Base-by-base conservation (phyloP, 1,140 invertebrate species). In the Drosophila persimilis region DNA sequence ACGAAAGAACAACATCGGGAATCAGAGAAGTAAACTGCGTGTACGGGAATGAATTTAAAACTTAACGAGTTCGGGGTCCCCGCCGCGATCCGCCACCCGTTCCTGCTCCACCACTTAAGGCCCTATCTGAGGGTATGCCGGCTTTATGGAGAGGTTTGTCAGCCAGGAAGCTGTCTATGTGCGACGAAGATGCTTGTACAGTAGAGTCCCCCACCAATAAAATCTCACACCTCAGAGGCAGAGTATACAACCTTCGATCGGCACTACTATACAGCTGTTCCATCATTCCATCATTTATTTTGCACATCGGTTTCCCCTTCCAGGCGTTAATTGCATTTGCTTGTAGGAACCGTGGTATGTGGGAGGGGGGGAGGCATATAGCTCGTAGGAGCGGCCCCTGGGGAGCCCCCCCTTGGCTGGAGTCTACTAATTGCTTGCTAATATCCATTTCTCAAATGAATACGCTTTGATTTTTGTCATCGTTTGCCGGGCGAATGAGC, bases 401-500 rank as follows among this genome's bases (percentile, higher is more conserved):
- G 17, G 17, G 17, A 17, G 17, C 17, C 17, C 17, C 17, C 17
- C 17, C 17, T 17, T 17, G 17, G 0, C 11, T 13, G 11, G 50
- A 52, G 43, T 46, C 7, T 74, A 51, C 80, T 86, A 85, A 85
- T 85, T 85, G 81, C 69, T 73, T 66, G 75, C 65, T 80, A 80
- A 86, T 85, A 86, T 70, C 59, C 50, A 67, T 85, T 86, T 80
- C 77, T 76, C 81, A 86, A 86, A 57, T 80, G 81, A 84, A 73
- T 86, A 69, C 61, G 46, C 81, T 76, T 62, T 61, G 58, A 58
- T 64, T 80, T 85, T 61, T 58, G 64, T 69, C 63, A 59, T 62
- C 24, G 41, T 65, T 72, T 80, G 50, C 56, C 58, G 54, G 58
- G n/a, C 57, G 53, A 73, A 46, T 83, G 48, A 52, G 57, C 61